These are phyloP conservation scores for Athalia rosae DNA, from an alignment of 2,888 invertebrate genomes.

Conservation along the genomic window DNA sequence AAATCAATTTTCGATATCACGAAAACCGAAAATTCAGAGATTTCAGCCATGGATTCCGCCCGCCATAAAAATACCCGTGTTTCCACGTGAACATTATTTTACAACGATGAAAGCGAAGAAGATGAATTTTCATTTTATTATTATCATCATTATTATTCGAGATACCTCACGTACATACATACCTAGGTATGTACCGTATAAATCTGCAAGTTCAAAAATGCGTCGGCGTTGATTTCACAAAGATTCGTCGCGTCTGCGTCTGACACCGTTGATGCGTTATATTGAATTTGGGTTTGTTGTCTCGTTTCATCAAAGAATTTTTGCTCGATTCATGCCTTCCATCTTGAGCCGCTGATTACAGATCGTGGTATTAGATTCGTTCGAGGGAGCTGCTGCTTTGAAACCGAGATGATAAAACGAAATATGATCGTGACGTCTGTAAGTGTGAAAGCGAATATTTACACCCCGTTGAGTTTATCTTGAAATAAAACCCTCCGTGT, in stretches of 20 bases:
- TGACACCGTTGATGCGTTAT: slow-evolving; percentile 1
- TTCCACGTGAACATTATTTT: no score
- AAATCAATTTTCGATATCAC: no score
- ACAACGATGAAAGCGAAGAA: no score
- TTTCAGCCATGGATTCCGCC: no score
- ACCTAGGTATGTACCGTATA: not conserved
- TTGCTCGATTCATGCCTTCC: not conserved
- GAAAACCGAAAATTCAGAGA: no score
- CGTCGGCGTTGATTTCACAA: not conserved
- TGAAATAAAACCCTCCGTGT: not conserved
- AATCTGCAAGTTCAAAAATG: not conserved
- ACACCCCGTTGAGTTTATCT: slow-evolving; percentile 9
- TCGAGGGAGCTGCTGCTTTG: not conserved
- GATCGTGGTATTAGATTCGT: not conserved
- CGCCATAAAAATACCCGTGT: no score
- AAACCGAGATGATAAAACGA: slow-evolving; percentile 9
- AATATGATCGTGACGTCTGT: not conserved
- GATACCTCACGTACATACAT: not conserved
- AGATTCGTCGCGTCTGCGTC: not conserved
- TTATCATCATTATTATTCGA: no score
- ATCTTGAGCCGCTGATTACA: slow-evolving; percentile 6
- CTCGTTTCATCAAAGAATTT: slow-evolving; percentile 22
- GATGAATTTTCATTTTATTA: no score
- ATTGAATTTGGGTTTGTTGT: slow-evolving; percentile 19
- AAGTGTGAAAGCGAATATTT: slow-evolving; percentile 6